Evolutionary conservation across 35 echinoderm and acorn worm species (phyloP), one percentile per base, ranked within the genome.

Genomic region (Strongylocentrotus purpuratus): DNA sequence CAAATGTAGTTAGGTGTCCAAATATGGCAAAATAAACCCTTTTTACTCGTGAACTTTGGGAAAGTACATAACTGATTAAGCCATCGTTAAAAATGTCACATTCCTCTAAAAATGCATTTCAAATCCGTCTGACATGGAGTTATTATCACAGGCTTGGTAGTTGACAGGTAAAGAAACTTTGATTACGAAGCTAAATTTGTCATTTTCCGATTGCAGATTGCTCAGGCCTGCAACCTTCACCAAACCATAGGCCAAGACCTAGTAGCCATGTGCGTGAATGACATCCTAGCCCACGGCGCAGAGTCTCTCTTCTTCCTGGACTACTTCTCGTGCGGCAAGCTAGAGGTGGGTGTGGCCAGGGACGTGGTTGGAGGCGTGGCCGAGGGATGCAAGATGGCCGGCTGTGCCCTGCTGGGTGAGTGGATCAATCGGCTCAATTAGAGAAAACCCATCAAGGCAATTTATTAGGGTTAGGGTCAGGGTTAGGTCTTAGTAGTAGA

Each of bases 201-300:
- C 11, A 9, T 28, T 46, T 88, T 14, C 25, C 18, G 1, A 22
- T 33, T 45, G 4, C 94, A 99, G 98, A 98, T 99, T 41, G 98
- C 98, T 7, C 97, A 98, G 52, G 78, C 96, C 10, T 97, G 95
- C 92, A 88, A 89, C 17, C 91, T 98, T 46, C 98, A 99, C 86
- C 41, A 59, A 2, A 99, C 97, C 50, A 94, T 99, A 45, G 98
- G 98, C 32, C 88, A 95, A 47, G 97, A 99, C 48, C 71, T 99
- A 10, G 98, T 99, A 33, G 98, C 98, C 33, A 99, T 99, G 98
- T 99, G 97, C 88, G 98, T 98, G 25, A 99, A 99, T 95, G 97
- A 99, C 95, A 94, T 98, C 52, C 85, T 99, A 58, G 97, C 97
- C 2, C 95, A 99, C 94, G 98, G 97, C 61, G 98, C 98, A 31